Conservation (phyloP, 35 echinoderm and acorn worm genomes). For the Anneissia japonica region DNA sequence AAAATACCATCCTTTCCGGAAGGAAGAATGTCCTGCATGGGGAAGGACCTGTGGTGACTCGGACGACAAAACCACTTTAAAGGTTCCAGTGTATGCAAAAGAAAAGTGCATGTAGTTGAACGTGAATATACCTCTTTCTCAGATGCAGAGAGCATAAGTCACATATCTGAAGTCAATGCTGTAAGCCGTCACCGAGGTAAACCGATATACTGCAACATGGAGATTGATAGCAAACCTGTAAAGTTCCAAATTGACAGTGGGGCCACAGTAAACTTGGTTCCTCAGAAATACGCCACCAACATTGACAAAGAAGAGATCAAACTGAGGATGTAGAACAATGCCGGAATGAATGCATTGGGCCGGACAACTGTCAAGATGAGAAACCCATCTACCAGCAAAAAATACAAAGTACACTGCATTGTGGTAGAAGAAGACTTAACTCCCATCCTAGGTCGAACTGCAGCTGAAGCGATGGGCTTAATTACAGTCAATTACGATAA, state of each 20-base stretch:
- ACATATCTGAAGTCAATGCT: background rate
- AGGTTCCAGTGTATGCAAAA: background rate
- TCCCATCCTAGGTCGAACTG: background rate
- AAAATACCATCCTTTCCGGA: background rate
- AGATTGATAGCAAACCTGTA: background rate
- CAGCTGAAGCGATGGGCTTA: constrained; percentile 19
- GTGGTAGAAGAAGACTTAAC: constrained; percentile 14
- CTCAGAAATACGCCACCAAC: background rate
- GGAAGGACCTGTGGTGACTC: background rate
- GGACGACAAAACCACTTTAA: constrained; percentile 8
- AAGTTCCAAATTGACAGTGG: constrained; percentile 36
- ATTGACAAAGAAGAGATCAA: background rate
- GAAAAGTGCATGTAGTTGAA: constrained; percentile 6
- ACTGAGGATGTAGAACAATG: constrained; percentile 18
- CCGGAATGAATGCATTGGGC: background rate
- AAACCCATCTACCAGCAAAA: constrained; percentile 2
- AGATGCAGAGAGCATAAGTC: constrained; percentile 7
- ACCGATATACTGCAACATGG: constrained; percentile 18
- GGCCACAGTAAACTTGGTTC: constrained; percentile 17
- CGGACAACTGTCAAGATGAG: background rate
- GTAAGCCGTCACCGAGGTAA: background rate
- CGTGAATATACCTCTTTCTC: background rate
- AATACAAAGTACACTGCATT: constrained; percentile 27
- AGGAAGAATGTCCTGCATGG: constrained; percentile 18
- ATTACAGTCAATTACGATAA: constrained; percentile 29